Evolutionary conservation across 2,797 vertebrate species (phyloP).

Genomic region (Microctenopoma steveboyesi): DNA sequence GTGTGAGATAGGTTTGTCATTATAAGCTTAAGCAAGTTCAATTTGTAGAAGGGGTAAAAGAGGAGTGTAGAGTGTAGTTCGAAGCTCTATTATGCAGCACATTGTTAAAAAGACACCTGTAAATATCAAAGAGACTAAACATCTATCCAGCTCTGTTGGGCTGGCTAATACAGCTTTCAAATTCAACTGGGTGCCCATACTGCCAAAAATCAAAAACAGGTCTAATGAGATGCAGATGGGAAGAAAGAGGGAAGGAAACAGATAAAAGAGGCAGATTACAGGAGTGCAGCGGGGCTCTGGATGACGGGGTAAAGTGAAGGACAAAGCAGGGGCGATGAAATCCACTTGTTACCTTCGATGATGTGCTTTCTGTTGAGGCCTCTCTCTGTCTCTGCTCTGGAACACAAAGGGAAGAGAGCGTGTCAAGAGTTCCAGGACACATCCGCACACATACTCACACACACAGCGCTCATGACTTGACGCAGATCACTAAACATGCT

Average conservation of each 20-base stretch:
- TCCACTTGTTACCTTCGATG: constrained; percentile 90
- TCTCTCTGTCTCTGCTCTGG: constrained; percentile 95
- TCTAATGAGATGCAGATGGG: constrained; percentile 11
- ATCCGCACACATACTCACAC: background rate
- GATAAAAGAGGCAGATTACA: constrained; percentile 58
- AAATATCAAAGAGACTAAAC: constrained; percentile 25
- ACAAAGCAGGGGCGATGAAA: constrained; percentile 51
- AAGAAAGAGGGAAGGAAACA: constrained; percentile 27
- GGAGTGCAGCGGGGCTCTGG: constrained; percentile 9
- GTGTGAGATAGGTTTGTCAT: constrained; percentile 18
- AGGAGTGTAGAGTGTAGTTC: background rate
- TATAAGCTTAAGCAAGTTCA: background rate
- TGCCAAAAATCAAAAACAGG: constrained; percentile 29
- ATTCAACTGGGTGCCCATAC: constrained; percentile 26
- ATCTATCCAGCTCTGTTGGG: constrained; percentile 15
- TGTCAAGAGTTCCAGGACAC: constrained; percentile 26
- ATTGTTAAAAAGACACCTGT: constrained; percentile 26
- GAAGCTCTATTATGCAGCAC: constrained; percentile 1
- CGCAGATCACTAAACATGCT: constrained; percentile 27
- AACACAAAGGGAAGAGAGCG: constrained; percentile 44
- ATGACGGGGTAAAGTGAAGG: constrained; percentile 63
- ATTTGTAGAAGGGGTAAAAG: background rate
- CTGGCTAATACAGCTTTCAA: constrained; percentile 10
- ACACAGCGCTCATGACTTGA: constrained; percentile 3
- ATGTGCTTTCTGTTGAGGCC: constrained; percentile 98